Conservation (phyloP, 2,797 vertebrate species). For the Sebastes vulpes region DNA sequence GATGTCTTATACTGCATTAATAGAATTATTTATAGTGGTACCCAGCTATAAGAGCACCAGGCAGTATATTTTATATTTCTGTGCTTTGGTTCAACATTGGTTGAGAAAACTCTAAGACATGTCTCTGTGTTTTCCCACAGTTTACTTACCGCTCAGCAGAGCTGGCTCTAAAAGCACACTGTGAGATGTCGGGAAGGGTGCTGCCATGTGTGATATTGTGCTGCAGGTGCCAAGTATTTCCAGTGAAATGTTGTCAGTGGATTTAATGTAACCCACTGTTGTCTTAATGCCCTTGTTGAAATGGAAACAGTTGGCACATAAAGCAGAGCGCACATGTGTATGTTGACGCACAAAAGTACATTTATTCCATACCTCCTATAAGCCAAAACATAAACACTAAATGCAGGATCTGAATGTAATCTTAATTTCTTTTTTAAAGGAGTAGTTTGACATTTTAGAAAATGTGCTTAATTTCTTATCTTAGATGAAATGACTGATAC, state of each 20-base stretch:
- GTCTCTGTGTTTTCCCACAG: slow-evolving; percentile 14
- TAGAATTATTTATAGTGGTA: background rate
- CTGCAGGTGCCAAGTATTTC: slow-evolving; percentile 39
- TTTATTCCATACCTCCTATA: background rate
- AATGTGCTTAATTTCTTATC: background rate
- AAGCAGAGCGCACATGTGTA: background rate
- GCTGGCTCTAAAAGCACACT: background rate
- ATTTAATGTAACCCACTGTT: slow-evolving; percentile 3
- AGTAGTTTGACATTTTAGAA: background rate
- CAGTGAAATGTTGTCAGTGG: background rate
- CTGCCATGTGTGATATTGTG: slow-evolving; percentile 5
- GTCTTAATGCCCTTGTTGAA: slow-evolving; percentile 7
- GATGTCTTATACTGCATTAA: background rate
- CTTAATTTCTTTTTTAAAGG: background rate
- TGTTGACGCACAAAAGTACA: background rate
- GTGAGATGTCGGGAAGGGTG: slow-evolving; percentile 13
- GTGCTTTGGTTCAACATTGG: background rate
- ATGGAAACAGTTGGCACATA: slow-evolving; percentile 33
- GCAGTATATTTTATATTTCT: background rate
- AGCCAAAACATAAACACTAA: background rate
- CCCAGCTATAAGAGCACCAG: background rate
- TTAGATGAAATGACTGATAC: background rate
- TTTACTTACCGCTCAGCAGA: slow-evolving; percentile 1
- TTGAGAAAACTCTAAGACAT: background rate
- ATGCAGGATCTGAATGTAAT: background rate